phyloP scores from a whole-genome alignment of 2,888 invertebrate genomes.

The Drosophila seclusa region DNA sequence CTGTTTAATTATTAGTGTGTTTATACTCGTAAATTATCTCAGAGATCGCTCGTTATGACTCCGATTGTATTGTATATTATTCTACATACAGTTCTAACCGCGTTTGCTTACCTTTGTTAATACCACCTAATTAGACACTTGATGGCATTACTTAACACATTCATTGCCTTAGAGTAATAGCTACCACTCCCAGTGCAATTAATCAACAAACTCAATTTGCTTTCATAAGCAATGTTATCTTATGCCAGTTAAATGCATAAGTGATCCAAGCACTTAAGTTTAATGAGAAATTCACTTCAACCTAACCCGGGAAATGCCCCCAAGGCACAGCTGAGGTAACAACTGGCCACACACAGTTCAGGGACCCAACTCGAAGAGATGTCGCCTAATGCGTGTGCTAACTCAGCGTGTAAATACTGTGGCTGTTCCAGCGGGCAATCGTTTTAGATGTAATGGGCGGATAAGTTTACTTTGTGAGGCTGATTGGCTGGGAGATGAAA shows the following conservation, averaged over 20 bases:
- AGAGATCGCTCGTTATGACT: background rate
- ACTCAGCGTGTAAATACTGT: constrained; percentile 48
- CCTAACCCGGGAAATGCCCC: constrained; percentile 70
- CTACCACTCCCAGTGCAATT: constrained; percentile 27
- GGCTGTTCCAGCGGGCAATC: constrained; percentile 6
- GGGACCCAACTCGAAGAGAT: constrained; percentile 28
- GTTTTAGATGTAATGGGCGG: background rate
- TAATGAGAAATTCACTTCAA: constrained; percentile 44
- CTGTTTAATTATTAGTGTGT: background rate
- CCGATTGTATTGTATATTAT: constrained; percentile 23
- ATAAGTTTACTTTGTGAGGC: background rate
- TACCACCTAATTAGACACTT: constrained; percentile 41
- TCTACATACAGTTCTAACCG: constrained; percentile 22
- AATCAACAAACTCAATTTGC: constrained; percentile 26
- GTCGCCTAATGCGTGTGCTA: constrained; percentile 41
- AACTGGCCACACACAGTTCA: constrained; percentile 27
- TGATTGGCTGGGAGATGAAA: background rate
- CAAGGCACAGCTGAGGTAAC: constrained; percentile 12
- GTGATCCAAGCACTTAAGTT: constrained; percentile 27
- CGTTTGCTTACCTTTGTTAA: constrained; percentile 32
- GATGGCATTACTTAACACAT: constrained; percentile 37
- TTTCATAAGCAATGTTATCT: constrained; percentile 40
- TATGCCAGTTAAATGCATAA: constrained; percentile 18
- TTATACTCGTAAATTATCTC: constrained; percentile 3
- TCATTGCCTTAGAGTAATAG: constrained; percentile 1